Base-by-base conservation (phyloP, 2,888 invertebrate species). In the Lycia hirtaria region DNA sequence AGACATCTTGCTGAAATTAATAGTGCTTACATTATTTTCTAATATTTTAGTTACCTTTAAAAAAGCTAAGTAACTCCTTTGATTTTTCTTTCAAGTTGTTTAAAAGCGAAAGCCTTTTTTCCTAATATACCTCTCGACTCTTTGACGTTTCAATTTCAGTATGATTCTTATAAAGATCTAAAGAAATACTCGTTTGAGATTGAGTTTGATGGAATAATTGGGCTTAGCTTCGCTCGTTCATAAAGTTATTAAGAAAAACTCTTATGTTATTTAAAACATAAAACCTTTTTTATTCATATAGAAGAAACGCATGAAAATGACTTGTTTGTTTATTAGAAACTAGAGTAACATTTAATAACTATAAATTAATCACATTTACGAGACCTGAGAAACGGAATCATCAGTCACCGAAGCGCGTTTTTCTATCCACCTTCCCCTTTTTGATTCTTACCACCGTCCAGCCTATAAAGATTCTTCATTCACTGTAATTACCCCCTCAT, bases 331-430 rank as follows among this genome's bases (percentile, higher is more conserved):
- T 43, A 7, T 15, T 47, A 53, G 37, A 57, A 57, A 45, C 4
- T 40, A 24, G 2, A 43, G 43, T 40, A 38, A 52, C 44, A 49
- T 15, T 43, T 32, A 24, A 26, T 17, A 24, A 37, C 65, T 67
- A 74, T 68, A 60, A 65, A 71, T 72, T 75, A 78, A 78, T 78
- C 72, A 72, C 64, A 71, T 72, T 65, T 71, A 78, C 76, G 72
- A 71, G 72, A 79, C 78, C 80, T 84, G 83, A 78, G 83, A 85
- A 83, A 74, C 68, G 53, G 67, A 71, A 69, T 72, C 73, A 80
- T 81, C 75, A 76, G 73, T 78, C 73, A 53, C 24, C 37, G 48
- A 75, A 63, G 62, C 71, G 67, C 72, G 80, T 83, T 83, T 81
- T 78, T 72, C 69, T 72, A 71, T 68, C 63, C 70, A 73, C 74